A percentile compares a stretch with the other conserved stretches of the same genome.
phyloP scores from a whole-genome alignment of 1,140 invertebrate species.

The Drosophila tani region DNA sequence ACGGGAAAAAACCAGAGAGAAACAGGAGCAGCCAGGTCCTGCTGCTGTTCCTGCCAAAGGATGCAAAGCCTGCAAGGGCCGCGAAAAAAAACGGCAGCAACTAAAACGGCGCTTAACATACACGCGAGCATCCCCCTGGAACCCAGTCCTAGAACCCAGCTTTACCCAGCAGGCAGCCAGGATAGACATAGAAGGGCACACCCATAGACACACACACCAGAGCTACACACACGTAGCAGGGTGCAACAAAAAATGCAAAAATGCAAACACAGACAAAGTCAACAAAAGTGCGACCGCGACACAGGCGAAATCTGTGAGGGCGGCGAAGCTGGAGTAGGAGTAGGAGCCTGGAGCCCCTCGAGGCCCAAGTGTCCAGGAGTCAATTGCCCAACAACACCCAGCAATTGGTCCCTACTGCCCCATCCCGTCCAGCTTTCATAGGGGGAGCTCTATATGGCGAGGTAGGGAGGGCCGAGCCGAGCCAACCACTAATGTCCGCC shows the following conservation, averaged over 20 bases:
- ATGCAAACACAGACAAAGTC: conserved; percentile 73
- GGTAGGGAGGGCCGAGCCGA: no score
- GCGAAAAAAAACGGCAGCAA: conserved; percentile 50
- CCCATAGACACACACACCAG: conserved; percentile 16
- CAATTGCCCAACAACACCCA: conserved; percentile 64
- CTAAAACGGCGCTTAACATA: conserved; percentile 75
- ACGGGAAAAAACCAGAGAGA: conserved; percentile 10
- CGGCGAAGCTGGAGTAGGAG: not conserved
- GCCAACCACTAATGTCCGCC: conserved; percentile 65
- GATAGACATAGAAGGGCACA: conserved; percentile 38
- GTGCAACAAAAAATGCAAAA: conserved; percentile 50
- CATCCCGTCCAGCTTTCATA: no score
- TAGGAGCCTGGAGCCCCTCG: not conserved
- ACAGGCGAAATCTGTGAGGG: not conserved
- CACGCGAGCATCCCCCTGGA: conserved; percentile 5
- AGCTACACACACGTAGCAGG: conserved; percentile 1
- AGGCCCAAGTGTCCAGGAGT: conserved; percentile 41
- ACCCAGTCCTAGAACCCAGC: no score
- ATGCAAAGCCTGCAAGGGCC: conserved; percentile 3
- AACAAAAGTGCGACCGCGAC: conserved; percentile 61
- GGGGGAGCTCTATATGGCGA: no score
- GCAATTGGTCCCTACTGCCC: no score
- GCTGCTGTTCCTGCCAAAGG: conserved; percentile 18
- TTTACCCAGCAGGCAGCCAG: conserved; percentile 17
- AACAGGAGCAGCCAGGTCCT: not conserved